Percentiles rank a stretch among this genome's conserved stretches.
These are phyloP conservation scores for Leptosomus discolor DNA, from an alignment of 2,113 vertebrate species.

Conservation along the genomic window DNA sequence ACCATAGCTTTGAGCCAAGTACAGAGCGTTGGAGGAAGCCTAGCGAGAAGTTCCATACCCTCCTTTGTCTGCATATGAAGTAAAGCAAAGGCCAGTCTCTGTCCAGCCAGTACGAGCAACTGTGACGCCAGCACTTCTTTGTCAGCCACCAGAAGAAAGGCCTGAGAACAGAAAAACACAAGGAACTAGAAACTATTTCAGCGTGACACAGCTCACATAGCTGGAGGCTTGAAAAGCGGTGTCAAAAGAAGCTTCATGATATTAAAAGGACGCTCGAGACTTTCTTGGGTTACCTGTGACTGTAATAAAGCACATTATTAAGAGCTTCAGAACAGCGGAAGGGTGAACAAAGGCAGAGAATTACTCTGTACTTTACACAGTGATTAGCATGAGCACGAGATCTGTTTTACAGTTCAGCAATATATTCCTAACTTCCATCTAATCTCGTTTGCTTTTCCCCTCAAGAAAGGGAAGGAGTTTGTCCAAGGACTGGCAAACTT, in stretches of 20 bases:
- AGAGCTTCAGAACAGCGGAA: neutral
- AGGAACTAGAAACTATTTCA: neutral
- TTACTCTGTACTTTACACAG: neutral
- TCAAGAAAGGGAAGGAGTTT: neutral
- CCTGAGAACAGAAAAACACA: slow-evolving; percentile 62
- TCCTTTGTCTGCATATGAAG: slow-evolving; percentile 85
- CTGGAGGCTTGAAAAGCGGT: neutral
- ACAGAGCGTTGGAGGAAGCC: slow-evolving; percentile 89
- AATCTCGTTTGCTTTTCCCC: neutral
- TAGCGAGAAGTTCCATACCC: slow-evolving; percentile 89
- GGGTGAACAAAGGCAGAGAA: neutral
- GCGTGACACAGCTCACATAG: neutral
- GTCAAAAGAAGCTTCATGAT: neutral
- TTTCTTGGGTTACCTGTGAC: neutral
- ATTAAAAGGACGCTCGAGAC: neutral
- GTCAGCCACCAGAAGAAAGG: slow-evolving; percentile 89
- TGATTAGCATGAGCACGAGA: neutral
- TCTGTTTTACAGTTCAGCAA: neutral
- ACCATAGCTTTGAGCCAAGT: slow-evolving; percentile 99
- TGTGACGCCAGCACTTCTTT: slow-evolving; percentile 94
- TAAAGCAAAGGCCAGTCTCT: slow-evolving; percentile 86
- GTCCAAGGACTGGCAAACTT: neutral
- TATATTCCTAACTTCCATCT: neutral
- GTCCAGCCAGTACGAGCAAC: slow-evolving; percentile 88
- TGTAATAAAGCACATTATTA: neutral